Evolutionary conservation across 2,888 invertebrate species (phyloP), one percentile per base, ranked within the genome.

Genomic region (Sinodicranocentrus sp.): DNA sequence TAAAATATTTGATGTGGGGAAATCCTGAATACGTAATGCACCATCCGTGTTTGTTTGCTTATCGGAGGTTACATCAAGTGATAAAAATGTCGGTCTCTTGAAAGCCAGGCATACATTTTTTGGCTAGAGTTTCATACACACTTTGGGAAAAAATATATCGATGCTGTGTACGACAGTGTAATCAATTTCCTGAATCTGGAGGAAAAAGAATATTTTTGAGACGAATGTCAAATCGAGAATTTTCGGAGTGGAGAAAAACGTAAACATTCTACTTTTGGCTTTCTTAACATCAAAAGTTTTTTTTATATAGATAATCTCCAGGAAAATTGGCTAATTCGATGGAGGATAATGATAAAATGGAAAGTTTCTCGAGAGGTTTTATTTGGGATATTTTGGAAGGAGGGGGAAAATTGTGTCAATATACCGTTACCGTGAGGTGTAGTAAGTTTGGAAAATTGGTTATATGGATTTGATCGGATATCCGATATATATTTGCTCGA

Each of bases 21-120:
- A 63, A 63, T 63, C 63, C 63, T 63, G 63, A 63, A 63, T 63
- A 63, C 15, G 63, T 63, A 63, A 63, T 63, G 63, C 63, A 33
- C 28, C 33, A 63, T 28, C 63, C 63, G 19, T 63, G 63, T 63
- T 63, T 63, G 17, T 33, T 57, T 63, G n/a, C 28, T 23, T 57
- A 57, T 57, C 57, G 19, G 2, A 10, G 5, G 48, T 48, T 48
- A 10, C n/a, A 48, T 48, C 48, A 48, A 5, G 48, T 48, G 48
- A 48, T 48, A 48, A 48, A 48, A 33, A 48, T 10, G 48, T 48
- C 48, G 48, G 48, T n/a, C 13, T 48, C 6, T 48, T 48, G 10
- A 48, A 48, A 48, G 48, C 33, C 33, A 33, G 5, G 33, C 33
- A 33, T 33, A 33, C n/a, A n/a, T n/a, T n/a, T n/a, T n/a, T n/a